Evolutionary conservation across 2,797 vertebrate genomes (phyloP).

Genomic region (Megaceryle alcyon): DNA sequence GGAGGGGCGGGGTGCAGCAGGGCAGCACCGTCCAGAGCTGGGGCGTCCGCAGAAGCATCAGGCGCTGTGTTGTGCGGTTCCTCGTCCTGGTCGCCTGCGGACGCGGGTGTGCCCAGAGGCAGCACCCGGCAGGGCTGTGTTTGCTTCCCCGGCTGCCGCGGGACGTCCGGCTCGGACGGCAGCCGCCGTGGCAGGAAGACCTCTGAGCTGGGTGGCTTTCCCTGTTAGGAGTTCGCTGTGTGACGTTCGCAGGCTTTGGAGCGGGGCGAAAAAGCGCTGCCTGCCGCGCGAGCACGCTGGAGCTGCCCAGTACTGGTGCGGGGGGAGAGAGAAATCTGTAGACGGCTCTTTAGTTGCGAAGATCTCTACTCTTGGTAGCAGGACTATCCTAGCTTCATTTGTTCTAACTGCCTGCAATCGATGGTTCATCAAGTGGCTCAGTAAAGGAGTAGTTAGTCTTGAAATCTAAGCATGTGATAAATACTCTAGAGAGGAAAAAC

Average conservation of each 20-base stretch:
- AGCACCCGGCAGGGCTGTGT: neutral
- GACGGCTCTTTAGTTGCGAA: rapidly evolving
- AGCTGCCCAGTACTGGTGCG: rapidly evolving
- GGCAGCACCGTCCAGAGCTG: rapidly evolving
- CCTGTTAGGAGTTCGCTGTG: no score
- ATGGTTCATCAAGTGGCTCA: rapidly evolving
- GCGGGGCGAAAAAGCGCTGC: neutral
- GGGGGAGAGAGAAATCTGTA: rapidly evolving
- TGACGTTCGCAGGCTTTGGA: neutral
- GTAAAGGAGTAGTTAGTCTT: rapidly evolving
- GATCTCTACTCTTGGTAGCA: neutral
- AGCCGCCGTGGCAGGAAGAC: neutral
- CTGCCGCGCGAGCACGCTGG: rapidly evolving
- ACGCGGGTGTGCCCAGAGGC: neutral
- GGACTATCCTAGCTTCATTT: neutral
- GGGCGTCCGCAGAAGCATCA: rapidly evolving
- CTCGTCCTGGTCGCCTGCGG: rapidly evolving
- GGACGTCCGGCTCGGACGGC: rapidly evolving
- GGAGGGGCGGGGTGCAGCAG: neutral
- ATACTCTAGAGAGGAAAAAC: rapidly evolving
- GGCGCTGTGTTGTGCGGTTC: neutral
- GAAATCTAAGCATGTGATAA: rapidly evolving
- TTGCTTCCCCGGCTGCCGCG: rapidly evolving
- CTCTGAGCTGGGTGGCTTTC: neutral
- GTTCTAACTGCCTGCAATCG: neutral